A percentile compares a stretch with the other conserved stretches of the same genome.
Conservation (phyloP, 2,888 invertebrate genomes). For the Cylloceria caligata region DNA sequence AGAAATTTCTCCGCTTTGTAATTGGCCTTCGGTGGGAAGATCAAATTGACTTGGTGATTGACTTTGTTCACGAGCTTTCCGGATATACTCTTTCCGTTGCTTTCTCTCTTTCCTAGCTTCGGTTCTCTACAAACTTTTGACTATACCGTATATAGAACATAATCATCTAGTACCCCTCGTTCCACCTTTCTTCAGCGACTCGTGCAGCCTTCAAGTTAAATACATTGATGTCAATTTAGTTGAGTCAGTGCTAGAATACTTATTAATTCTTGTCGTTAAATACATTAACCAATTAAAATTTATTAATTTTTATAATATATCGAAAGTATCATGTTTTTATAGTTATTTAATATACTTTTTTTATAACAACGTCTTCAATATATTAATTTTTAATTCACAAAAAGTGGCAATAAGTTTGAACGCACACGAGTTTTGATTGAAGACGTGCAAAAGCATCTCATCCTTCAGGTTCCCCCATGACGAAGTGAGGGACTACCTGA, state of each 20-base stretch:
- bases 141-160: background rate
- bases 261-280: background rate
- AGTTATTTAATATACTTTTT: background rate
- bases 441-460: background rate
- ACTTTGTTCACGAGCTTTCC: constrained; percentile 60
- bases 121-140: constrained; percentile 32
- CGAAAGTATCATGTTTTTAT: background rate
- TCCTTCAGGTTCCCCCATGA: constrained; percentile 3
- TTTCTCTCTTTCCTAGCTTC: constrained; percentile 3
- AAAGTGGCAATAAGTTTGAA: background rate
- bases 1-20: constrained; percentile 60
- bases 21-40: constrained; percentile 63
- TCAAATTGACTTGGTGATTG: constrained; percentile 67
- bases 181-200: constrained; percentile 31
- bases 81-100: background rate
- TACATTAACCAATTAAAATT: too few species aligned
- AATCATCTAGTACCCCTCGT: constrained; percentile 46
- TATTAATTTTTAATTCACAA: background rate
- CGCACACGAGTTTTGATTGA: constrained; percentile 9
- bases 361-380: background rate
- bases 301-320: too few species aligned
- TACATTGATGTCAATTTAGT: background rate
- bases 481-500: constrained; percentile 10
- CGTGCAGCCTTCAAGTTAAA: constrained; percentile 1
- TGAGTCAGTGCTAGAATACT: background rate